Conservation (phyloP, 2,113 vertebrate species). For the Trochalopteron elliotii region DNA sequence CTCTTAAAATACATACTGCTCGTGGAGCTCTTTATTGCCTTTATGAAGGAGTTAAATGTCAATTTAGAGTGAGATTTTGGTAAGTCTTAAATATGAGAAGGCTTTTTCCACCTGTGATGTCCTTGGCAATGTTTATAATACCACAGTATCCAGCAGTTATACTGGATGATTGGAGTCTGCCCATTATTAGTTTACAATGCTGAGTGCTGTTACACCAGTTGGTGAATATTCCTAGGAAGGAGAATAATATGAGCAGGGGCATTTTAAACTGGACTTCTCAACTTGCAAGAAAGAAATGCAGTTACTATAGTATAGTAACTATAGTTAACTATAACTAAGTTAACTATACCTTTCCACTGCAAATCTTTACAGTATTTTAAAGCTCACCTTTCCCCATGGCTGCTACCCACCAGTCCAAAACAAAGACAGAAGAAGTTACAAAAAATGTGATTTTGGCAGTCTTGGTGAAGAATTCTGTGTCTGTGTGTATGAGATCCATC, state of each 20-base stretch:
- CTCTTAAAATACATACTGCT: constrained; percentile 3
- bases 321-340: background rate
- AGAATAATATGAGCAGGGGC: background rate
- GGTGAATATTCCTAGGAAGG: background rate
- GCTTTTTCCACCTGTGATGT: background rate
- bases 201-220: background rate
- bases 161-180: background rate
- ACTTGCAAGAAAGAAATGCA: background rate
- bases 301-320: background rate
- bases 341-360: background rate
- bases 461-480: background rate
- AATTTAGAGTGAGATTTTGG: background rate
- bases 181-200: background rate
- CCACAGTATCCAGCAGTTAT: background rate
- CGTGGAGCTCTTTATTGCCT: background rate
- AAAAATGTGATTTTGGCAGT: background rate
- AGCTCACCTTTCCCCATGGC: background rate
- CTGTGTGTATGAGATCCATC: background rate
- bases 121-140: constrained; percentile 10
- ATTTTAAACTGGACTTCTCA: background rate
- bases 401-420: background rate
- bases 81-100: background rate
- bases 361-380: background rate
- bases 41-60: constrained; percentile 2
- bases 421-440: background rate